Conservation (phyloP, 2,113 vertebrate species). For the Trematocara macrostoma region DNA sequence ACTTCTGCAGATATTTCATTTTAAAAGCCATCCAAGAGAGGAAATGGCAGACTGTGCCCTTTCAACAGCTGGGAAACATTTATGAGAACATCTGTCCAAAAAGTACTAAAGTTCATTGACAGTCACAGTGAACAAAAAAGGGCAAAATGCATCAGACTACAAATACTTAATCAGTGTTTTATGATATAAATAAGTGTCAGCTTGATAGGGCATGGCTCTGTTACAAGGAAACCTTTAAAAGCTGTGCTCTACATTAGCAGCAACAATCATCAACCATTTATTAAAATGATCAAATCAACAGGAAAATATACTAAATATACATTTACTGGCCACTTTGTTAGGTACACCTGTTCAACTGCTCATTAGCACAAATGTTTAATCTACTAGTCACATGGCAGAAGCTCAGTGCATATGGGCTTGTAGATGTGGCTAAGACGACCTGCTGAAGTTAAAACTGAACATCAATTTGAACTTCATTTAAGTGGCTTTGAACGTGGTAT, state of each 20-base stretch:
- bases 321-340: neutral
- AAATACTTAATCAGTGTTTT: neutral
- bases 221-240: neutral
- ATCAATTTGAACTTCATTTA: neutral
- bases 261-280: neutral
- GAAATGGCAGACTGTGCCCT: neutral
- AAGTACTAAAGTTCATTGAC: neutral
- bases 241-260: neutral
- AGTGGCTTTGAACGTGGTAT: neutral
- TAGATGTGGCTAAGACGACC: accelerated
- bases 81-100: neutral
- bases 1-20: neutral
- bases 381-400: neutral
- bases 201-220: neutral
- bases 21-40: neutral
- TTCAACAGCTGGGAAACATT: neutral
- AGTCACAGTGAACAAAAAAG: neutral
- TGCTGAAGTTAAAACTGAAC: neutral
- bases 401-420: neutral
- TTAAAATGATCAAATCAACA: neutral
- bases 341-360: neutral
- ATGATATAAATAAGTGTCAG: neutral
- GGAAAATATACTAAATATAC: neutral
- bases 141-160: neutral
- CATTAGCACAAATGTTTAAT: accelerated